Percentiles rank a stretch among this genome's conserved stretches.
phyloP scores from a whole-genome alignment of 2,113 vertebrate genomes.

The Tetrax tetrax region DNA sequence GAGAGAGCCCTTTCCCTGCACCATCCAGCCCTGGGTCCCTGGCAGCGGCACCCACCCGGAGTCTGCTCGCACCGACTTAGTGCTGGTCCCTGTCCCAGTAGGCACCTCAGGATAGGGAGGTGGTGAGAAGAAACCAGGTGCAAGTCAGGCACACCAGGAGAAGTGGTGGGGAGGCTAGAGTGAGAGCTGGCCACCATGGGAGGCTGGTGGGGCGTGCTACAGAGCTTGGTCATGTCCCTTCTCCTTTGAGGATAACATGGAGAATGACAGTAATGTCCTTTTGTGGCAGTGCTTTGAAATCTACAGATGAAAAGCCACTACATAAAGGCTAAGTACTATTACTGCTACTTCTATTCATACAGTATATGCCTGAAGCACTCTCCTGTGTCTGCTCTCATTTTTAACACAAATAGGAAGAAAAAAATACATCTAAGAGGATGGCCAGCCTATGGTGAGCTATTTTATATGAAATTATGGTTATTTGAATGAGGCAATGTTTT shows the following conservation, averaged over 20 bases:
- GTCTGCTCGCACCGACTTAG: fast-evolving
- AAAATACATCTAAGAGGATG: neutral
- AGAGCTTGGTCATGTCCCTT: neutral
- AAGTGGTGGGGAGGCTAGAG: neutral
- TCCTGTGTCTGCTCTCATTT: neutral
- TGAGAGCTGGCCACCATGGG: fast-evolving
- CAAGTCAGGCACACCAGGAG: neutral
- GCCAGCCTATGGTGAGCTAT: neutral
- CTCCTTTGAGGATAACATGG: neutral
- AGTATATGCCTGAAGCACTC: neutral
- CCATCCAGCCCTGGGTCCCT: fast-evolving
- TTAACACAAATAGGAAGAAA: neutral
- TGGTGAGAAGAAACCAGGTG: neutral
- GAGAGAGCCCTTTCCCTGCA: neutral
- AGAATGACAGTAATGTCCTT: neutral
- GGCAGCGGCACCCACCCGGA: neutral
- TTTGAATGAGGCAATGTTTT: neutral
- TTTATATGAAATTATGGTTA: neutral
- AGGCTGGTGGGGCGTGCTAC: neutral
- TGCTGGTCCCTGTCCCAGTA: fast-evolving
- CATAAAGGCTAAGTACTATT: neutral
- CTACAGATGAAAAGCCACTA: neutral
- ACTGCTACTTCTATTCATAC: neutral
- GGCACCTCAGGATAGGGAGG: neutral
- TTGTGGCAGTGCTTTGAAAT: neutral